Evolutionary conservation across 2,888 invertebrate species (phyloP).

Genomic region (Thyatira batis): DNA sequence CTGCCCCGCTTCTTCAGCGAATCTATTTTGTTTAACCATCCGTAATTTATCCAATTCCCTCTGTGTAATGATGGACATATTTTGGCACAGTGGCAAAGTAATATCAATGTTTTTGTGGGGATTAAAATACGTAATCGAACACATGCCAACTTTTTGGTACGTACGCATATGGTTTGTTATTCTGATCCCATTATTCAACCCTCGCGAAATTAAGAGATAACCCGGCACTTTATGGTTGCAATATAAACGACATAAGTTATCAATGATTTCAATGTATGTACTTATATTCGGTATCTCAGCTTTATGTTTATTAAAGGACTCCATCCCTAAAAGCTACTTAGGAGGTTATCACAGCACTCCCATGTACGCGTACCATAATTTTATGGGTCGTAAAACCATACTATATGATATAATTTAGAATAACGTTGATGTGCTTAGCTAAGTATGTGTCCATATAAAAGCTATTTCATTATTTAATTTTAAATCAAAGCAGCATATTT

Average conservation of each 20-base stretch:
- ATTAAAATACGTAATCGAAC: conserved; percentile 45
- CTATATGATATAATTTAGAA: background rate
- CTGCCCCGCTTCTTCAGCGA: conserved; percentile 37
- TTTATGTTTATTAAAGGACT: conserved; percentile 18
- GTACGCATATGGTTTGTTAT: conserved; percentile 56
- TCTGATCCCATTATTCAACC: conserved; percentile 41
- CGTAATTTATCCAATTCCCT: conserved; percentile 20
- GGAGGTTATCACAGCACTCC: conserved; percentile 1
- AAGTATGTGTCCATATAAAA: background rate
- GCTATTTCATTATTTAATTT: background rate
- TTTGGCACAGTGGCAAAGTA: background rate
- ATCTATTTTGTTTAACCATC: conserved; percentile 30
- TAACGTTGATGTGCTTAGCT: background rate
- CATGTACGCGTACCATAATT: background rate
- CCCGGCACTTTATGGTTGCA: background rate
- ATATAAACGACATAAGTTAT: background rate
- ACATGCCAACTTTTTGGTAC: conserved; percentile 57
- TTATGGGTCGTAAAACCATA: conserved; percentile 2
- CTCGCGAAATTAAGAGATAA: conserved; percentile 28
- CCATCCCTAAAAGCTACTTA: conserved; percentile 1
- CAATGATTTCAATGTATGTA: background rate
- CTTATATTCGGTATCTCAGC: conserved; percentile 17
- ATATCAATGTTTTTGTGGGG: conserved; percentile 26
- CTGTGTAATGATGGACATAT: background rate
- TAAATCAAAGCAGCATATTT: background rate